Base-by-base conservation (phyloP, 1,140 invertebrate species). In the Lamellibrachia luymesi region DNA sequence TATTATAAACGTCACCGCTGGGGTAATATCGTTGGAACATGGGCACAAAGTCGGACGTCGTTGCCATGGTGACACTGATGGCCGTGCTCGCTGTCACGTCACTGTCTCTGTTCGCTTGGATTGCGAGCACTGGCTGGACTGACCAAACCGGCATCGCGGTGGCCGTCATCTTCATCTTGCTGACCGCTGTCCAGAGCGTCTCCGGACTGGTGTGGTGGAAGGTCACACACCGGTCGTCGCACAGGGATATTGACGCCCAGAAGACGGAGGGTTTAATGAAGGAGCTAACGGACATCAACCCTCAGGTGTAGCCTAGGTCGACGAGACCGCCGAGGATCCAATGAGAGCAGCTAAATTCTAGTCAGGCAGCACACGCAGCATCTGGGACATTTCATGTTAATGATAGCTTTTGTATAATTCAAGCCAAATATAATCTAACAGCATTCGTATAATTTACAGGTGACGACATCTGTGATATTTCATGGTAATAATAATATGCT, bases 31-130 rank as follows among this genome's bases (percentile, higher is more conserved):
- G 64, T 80, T 17, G 64, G 64, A 80, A 80, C 64, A 80, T 80
- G 64, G 92, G 92, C 92, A 25, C 56, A 22, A 92, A 92, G 49
- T 92, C 91, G 13, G 49, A 51, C 91, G n/a, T 92, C 92, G 51
- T 92, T 7, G 92, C 92, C 51, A 27, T 64, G 27, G 56, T 92
- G 8, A 92, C 50, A 51, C 7, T 92, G 50, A 92, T 92, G 51
- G 92, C 27, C 13, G 92, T 92, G 49, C 92, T 92, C 56, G 92
- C 51, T n/a, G 51, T 92, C 10, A 92, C 92, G 56, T 92, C 92
- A 64, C 38, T 92, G 6, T 49, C 92, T 52, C 27, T 92, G 10
- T 92, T 92, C 51, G 56, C 27, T 2, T 92, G 92, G 92, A 92
- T 92, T 27, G 92, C 92, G 4, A 27, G 38, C 51, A 92, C 13